Evolutionary conservation across 1,140 invertebrate species (phyloP), one percentile per base, ranked within the genome.

Genomic region (Drosophila simulans): DNA sequence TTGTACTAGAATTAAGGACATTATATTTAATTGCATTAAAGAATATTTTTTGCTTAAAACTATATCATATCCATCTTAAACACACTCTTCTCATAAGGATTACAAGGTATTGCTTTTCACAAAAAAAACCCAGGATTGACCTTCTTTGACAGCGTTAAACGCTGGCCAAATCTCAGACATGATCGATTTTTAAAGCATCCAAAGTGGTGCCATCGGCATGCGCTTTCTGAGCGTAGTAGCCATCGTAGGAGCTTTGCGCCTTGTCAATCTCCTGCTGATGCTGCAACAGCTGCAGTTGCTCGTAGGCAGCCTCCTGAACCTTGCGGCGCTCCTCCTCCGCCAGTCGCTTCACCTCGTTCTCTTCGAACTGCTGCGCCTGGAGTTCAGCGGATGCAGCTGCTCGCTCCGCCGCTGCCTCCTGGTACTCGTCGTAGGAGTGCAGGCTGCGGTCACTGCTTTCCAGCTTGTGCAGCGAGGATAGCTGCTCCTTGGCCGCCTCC

Each of bases 401-500:
- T 2, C 85, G 64, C 35, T 90, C 84, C 0, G 85, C 84, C 40
- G 83, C 83, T 25, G 83, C 83, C 56, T 88, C 83, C 25, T 89
- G 84, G 27, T 88, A 88, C 17, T 88, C 83, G n/a, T 83, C 83
- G 12, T 88, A 88, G 7, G 83, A 88, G 43, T 89, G 71, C 49
- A 89, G 70, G 39, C 71, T 80, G 45, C 79, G 88, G 12, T 80
- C 85, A 39, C 57, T 75, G 8, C 65, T 62, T 31, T 90, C 84
- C 5, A 84, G 51, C 37, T 90, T 90, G 40, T 90, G 85, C 64
- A 90, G 56, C 10, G 74, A 73, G 3, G 86, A 77, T 0, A 91
- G 72, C 68, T 91, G 90, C 46, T 91, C 78, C 20, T 91, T 88
- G 10, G 90, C 90, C 15, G 88, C 86, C 27, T 90, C 90, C 5